Percentiles rank a stretch among this genome's conserved stretches.
These are phyloP conservation scores for Musca domestica DNA, from an alignment of 1,140 invertebrate genomes.

Conservation along the genomic window DNA sequence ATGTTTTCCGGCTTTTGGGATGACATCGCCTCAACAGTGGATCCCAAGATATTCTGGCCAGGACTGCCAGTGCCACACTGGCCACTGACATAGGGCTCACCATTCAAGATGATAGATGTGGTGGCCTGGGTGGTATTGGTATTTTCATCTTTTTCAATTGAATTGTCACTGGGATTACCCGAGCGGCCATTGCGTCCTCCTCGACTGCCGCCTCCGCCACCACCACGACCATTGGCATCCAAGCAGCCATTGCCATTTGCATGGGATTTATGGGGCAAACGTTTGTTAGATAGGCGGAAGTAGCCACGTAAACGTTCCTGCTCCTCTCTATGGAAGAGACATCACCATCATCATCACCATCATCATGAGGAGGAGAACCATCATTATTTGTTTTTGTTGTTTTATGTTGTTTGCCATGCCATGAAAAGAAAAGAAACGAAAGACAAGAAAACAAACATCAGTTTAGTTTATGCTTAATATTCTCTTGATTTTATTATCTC, in stretches of 20 bases:
- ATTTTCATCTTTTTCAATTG: constrained; percentile 49
- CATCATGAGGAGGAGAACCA: no score
- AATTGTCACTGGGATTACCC: constrained; percentile 34
- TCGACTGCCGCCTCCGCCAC: constrained; percentile 36
- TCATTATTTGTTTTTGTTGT: no score
- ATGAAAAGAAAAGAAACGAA: background rate
- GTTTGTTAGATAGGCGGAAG: constrained; percentile 57
- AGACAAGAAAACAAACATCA: background rate
- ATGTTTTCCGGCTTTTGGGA: background rate
- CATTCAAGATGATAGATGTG: constrained; percentile 26
- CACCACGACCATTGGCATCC: background rate
- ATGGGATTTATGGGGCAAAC: constrained; percentile 34
- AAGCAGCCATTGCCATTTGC: background rate
- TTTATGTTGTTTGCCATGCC: no score
- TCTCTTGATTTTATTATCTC: no score
- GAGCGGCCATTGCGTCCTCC: constrained; percentile 28
- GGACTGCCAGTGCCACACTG: constrained; percentile 6
- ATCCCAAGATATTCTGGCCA: background rate
- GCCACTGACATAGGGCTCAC: constrained; percentile 19
- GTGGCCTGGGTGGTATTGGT: constrained; percentile 31
- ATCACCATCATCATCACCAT: background rate
- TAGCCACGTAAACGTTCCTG: constrained; percentile 65
- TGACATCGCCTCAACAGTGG: constrained; percentile 10
- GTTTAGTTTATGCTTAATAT: no score
- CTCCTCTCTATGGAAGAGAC: constrained; percentile 52